Evolutionary conservation across 2,797 vertebrate genomes (phyloP).

Genomic region (Cossypha niveicapilla): DNA sequence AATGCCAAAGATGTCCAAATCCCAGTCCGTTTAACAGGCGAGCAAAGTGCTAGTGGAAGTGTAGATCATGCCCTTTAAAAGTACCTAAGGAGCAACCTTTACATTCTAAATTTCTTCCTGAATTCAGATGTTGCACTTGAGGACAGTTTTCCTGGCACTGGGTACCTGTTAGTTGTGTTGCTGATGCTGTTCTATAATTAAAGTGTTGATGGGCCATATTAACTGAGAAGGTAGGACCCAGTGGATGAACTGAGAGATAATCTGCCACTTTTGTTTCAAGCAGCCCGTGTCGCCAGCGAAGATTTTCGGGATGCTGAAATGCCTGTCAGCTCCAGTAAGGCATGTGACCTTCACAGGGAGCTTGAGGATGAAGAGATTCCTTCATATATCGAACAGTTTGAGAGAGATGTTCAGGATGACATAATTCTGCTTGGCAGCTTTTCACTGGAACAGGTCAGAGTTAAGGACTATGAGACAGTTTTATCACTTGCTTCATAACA

Average conservation of each 20-base stretch:
- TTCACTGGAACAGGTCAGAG: slow-evolving; percentile 89
- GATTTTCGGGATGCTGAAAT: not conserved
- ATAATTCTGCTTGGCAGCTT: slow-evolving; percentile 87
- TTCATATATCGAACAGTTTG: slow-evolving; percentile 81
- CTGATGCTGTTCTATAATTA: not conserved
- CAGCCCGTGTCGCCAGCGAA: not conserved
- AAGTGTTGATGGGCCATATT: not conserved
- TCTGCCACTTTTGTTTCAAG: slow-evolving; percentile 11
- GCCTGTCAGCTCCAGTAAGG: slow-evolving; percentile 55
- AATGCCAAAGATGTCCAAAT: not conserved
- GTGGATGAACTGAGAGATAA: not conserved
- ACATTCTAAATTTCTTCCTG: not conserved
- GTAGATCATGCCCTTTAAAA: not conserved
- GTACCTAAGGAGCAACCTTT: not conserved
- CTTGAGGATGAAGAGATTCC: slow-evolving; percentile 76
- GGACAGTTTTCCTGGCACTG: not conserved
- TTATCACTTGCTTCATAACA: slow-evolving; percentile 71
- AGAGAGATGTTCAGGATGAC: slow-evolving; percentile 82
- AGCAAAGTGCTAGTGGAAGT: not conserved
- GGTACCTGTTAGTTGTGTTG: not conserved
- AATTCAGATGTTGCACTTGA: not conserved
- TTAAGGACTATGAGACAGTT: slow-evolving; percentile 79
- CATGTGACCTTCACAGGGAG: slow-evolving; percentile 40
- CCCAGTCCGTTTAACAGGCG: not conserved
- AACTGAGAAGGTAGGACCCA: not conserved